Percentiles rank a stretch among this genome's conserved stretches.
phyloP scores from a whole-genome alignment of 2,888 invertebrate genomes.

The Altica lythri region DNA sequence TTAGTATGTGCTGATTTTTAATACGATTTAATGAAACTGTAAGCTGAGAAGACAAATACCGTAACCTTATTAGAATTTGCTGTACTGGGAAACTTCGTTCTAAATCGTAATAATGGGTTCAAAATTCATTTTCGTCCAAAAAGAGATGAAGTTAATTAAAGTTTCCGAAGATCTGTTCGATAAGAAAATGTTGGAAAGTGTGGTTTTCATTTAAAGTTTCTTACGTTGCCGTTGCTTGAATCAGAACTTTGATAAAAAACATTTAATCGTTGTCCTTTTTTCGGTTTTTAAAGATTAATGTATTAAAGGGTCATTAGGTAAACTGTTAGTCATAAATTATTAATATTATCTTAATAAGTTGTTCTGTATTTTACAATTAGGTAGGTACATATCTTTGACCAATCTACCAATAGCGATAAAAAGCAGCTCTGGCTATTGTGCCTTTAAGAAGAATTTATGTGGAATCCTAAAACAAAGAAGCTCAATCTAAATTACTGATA shows the following conservation, averaged over 20 bases:
- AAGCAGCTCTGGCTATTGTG: too few relatives aligned
- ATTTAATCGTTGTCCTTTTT: neutral
- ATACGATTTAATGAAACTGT: too few relatives aligned
- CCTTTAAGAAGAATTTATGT: too few relatives aligned
- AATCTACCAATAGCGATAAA: too few relatives aligned
- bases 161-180: constrained; percentile 39
- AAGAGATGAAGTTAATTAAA: constrained; percentile 42
- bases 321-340: too few relatives aligned
- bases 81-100: constrained; percentile 16
- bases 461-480: too few relatives aligned
- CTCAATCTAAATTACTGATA: too few relatives aligned
- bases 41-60: constrained; percentile 25
- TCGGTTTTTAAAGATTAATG: neutral
- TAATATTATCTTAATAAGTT: too few relatives aligned
- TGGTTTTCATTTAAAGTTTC: constrained; percentile 30
- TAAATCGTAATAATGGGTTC: constrained; percentile 39
- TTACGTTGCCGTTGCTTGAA: neutral
- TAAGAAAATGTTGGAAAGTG: constrained; percentile 36
- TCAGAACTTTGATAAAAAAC: neutral
- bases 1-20: too few relatives aligned
- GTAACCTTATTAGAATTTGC: constrained; percentile 25
- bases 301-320: neutral
- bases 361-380: too few relatives aligned
- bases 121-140: constrained; percentile 38
- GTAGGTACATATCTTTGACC: too few relatives aligned